Conservation (phyloP, 1,140 invertebrate species). For the Saccostrea glomerata region DNA sequence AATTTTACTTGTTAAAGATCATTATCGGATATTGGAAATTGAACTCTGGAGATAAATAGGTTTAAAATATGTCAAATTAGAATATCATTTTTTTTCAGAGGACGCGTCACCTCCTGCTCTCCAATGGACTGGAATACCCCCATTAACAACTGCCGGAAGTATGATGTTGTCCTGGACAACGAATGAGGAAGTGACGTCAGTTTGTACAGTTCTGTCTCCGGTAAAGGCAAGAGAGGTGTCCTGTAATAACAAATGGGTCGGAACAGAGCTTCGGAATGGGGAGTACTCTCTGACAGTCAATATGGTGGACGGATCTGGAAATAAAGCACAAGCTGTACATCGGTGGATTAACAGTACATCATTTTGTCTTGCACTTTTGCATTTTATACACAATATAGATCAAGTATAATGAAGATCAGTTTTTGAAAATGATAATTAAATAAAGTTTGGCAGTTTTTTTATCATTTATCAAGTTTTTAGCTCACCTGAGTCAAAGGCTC, state of each 20-base stretch:
- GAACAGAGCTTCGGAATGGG: neutral
- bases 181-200: neutral
- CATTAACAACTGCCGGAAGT: neutral
- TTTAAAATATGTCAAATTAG: too few species aligned
- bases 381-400: neutral
- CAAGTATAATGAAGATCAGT: too few species aligned
- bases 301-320: neutral
- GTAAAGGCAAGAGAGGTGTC: neutral
- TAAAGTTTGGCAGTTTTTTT: too few species aligned
- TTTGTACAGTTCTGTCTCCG: slow-evolving; percentile 1
- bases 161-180: neutral
- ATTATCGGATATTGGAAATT: too few species aligned
- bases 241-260: neutral
- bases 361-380: neutral
- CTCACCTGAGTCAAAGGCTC: too few species aligned
- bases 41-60: too few species aligned
- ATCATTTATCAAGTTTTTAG: too few species aligned
- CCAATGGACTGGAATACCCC: neutral
- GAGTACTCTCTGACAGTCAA: neutral
- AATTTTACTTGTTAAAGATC: too few species aligned
- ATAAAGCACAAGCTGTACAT: neutral
- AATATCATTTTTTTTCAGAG: neutral
- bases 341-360: neutral
- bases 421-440: too few species aligned
- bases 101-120: neutral